Conservation (phyloP, 1,140 invertebrate species). For the Drosophila bipectinata region DNA sequence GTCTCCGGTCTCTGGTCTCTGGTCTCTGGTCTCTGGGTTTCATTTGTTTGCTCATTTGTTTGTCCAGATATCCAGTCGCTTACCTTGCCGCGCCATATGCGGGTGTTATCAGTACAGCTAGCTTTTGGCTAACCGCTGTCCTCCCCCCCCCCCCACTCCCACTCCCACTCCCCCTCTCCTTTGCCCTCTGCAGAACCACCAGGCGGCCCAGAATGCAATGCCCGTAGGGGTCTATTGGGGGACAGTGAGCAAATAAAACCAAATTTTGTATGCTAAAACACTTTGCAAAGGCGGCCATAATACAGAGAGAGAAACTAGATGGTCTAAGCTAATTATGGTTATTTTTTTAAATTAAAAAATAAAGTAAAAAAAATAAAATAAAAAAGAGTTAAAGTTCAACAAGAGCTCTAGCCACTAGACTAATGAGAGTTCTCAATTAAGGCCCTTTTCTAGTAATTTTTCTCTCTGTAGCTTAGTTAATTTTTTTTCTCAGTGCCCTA, state of each 20-base stretch:
- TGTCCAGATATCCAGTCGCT: constrained; percentile 70
- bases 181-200: constrained; percentile 21
- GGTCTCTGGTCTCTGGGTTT: constrained; percentile 23
- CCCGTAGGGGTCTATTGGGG: constrained; percentile 20
- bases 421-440: too few relatives aligned
- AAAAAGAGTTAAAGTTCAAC: too few relatives aligned
- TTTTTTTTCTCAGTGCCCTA: background rate
- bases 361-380: background rate
- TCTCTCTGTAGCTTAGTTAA: background rate
- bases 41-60: constrained; percentile 69
- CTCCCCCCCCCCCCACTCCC: background rate
- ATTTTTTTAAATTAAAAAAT: background rate
- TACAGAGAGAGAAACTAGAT: background rate
- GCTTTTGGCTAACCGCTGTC: constrained; percentile 66
- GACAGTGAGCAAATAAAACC: constrained; percentile 72
- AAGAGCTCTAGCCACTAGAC: too few relatives aligned
- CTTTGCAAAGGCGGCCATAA: constrained; percentile 55
- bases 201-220: background rate
- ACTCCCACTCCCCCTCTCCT: background rate
- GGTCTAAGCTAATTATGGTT: background rate
- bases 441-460: background rate
- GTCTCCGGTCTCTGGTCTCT: constrained; percentile 2
- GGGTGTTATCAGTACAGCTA: constrained; percentile 77
- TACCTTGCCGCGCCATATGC: constrained; percentile 58
- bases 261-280: constrained; percentile 82